Conservation (phyloP, 2,797 vertebrate genomes). For the Salmo trutta region DNA sequence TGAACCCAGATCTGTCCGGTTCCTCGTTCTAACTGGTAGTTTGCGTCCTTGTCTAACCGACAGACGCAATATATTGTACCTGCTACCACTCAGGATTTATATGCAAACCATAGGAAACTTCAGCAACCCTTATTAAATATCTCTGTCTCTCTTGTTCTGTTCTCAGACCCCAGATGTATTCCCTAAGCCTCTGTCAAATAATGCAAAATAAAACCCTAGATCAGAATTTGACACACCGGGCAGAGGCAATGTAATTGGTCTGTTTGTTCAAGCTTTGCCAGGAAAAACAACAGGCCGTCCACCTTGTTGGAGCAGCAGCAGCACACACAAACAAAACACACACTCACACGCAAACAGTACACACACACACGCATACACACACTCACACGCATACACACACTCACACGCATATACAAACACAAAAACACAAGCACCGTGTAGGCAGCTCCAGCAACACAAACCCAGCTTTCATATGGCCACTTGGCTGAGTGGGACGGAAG, state of each 20-base stretch:
- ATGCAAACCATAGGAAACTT: slow-evolving; percentile 48
- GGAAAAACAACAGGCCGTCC: slow-evolving; percentile 70
- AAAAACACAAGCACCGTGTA: not conserved
- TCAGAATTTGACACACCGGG: slow-evolving; percentile 64
- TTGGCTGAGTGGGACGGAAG: slow-evolving; percentile 54
- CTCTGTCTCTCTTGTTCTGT: slow-evolving; percentile 52
- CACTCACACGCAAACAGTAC: too few relatives aligned
- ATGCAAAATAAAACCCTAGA: slow-evolving; percentile 71
- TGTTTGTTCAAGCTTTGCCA: slow-evolving; percentile 72
- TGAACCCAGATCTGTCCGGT: not conserved
- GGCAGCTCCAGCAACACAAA: slow-evolving; percentile 37
- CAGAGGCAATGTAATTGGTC: slow-evolving; percentile 65
- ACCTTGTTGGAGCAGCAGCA: slow-evolving; percentile 61
- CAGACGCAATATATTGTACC: slow-evolving; percentile 46
- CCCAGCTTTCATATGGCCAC: slow-evolving; percentile 73
- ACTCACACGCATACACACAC: not conserved
- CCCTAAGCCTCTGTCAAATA: slow-evolving; percentile 62
- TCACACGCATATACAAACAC: not conserved
- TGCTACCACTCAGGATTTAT: slow-evolving; percentile 44
- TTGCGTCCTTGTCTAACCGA: slow-evolving; percentile 32
- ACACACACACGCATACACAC: not conserved
- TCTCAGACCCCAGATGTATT: slow-evolving; percentile 50
- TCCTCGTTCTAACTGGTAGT: not conserved
- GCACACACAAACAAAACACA: not conserved
- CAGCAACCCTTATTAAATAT: slow-evolving; percentile 46